A percentile compares a stretch with the other conserved stretches of the same genome.
Conservation (phyloP, 1,140 invertebrate genomes). For the Caenorhabditis elegans region DNA sequence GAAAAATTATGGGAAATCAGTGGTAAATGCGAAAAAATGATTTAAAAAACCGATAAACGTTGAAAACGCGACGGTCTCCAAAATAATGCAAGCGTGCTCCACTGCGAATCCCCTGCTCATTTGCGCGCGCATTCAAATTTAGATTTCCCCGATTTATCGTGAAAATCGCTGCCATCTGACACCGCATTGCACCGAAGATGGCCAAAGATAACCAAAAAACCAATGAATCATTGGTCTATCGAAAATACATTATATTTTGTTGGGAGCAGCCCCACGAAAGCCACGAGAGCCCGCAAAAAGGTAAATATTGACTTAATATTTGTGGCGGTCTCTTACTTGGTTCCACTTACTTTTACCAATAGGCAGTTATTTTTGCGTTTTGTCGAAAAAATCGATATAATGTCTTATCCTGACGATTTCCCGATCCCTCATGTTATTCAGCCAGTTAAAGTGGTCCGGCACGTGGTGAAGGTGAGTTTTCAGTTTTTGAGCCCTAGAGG, state of each 20-base stretch:
- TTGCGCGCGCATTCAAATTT: background rate
- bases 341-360: too few species aligned
- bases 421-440: conserved; percentile 13
- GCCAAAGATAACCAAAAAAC: background rate
- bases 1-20: background rate
- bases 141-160: background rate
- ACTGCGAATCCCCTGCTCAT: background rate
- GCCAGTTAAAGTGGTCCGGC: conserved; percentile 9
- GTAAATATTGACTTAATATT: conserved; percentile 12
- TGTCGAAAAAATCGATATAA: background rate
- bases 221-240: background rate
- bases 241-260: background rate
- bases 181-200: background rate
- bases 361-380: too few species aligned
- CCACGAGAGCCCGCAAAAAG: background rate
- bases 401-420: conserved; percentile 21
- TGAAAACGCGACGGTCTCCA: background rate
- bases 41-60: background rate
- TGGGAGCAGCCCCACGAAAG: background rate
- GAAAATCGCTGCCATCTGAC: background rate
- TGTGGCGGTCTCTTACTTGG: too few species aligned
- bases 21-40: background rate
- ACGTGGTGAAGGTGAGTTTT: background rate
- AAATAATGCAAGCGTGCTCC: background rate
- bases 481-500: too few species aligned